phyloP scores from a whole-genome alignment of 1,140 invertebrate species.

The Cotesia glomerata region DNA sequence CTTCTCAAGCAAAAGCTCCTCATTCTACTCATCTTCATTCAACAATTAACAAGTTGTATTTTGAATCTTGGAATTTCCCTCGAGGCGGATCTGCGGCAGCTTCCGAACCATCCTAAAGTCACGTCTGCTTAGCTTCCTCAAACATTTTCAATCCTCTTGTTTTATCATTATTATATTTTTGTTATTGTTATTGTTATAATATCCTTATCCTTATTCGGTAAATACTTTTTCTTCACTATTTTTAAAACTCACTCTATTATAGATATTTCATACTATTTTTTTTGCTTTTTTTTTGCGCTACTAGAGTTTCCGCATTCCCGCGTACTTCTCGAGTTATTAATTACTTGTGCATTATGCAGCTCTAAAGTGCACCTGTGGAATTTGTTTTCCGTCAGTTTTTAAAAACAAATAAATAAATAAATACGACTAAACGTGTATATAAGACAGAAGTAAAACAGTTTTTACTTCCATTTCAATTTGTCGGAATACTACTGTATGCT shows the following conservation, averaged over 20 bases:
- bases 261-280: background rate
- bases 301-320: constrained; percentile 3
- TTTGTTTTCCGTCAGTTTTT: background rate
- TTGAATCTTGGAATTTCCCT: constrained; percentile 39
- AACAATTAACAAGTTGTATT: constrained; percentile 52
- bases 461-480: too few species aligned
- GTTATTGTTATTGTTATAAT: background rate
- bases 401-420: background rate
- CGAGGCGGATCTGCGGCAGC: constrained; percentile 29
- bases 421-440: too few species aligned
- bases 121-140: constrained; percentile 23
- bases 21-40: constrained; percentile 28
- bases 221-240: background rate
- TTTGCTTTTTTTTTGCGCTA: background rate
- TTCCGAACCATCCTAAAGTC: constrained; percentile 18
- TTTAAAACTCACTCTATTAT: background rate
- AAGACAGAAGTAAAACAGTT: too few species aligned
- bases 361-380: constrained; percentile 7
- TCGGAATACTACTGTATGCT: too few species aligned
- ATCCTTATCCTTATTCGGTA: too few species aligned
- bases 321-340: background rate
- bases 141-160: background rate
- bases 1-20: too few species aligned
- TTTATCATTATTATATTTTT: background rate
- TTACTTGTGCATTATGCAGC: background rate